These are phyloP conservation scores for Drosophila helvetica DNA, from an alignment of 2,888 invertebrate genomes.

Conservation along the genomic window DNA sequence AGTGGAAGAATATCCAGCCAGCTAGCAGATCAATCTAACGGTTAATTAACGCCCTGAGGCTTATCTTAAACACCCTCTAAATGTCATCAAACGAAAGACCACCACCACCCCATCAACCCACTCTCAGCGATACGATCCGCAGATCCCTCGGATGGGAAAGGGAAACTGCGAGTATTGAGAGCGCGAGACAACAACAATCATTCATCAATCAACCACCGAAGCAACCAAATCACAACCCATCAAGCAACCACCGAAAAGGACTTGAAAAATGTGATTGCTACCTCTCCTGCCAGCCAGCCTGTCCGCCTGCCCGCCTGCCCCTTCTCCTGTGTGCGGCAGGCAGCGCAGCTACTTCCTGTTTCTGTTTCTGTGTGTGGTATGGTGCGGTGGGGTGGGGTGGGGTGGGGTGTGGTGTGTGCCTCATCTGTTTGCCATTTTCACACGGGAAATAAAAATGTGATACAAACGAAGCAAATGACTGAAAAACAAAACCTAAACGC, in stretches of 20 bases:
- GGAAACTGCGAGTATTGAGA: slow-evolving; percentile 19
- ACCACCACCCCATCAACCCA: slow-evolving; percentile 8
- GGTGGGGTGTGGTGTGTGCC: slow-evolving; percentile 1
- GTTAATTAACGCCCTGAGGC: slow-evolving; percentile 38
- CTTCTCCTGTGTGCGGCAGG: slow-evolving; percentile 4
- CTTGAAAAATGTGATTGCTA: slow-evolving; percentile 35
- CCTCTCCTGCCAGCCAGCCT: slow-evolving; percentile 15
- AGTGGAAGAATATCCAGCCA: neutral
- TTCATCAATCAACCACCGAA: slow-evolving; percentile 76
- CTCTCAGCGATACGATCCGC: neutral
- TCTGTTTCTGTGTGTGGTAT: slow-evolving; percentile 2
- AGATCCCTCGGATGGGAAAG: slow-evolving; percentile 2
- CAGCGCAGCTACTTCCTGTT: slow-evolving; percentile 61
- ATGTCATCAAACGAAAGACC: slow-evolving; percentile 38
- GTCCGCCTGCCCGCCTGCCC: neutral
- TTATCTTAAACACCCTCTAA: slow-evolving; percentile 46
- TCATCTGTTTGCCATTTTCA: slow-evolving; percentile 67
- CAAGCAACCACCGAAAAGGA: slow-evolving; percentile 50
- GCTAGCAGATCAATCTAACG: slow-evolving; percentile 34
- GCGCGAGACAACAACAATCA: slow-evolving; percentile 47
- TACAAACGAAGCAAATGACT: slow-evolving; percentile 68
- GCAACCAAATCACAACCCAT: slow-evolving; percentile 70
- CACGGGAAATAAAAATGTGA: slow-evolving; percentile 78
- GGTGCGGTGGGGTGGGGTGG: neutral
- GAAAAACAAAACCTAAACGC: slow-evolving; percentile 78